These are phyloP conservation scores for Dicaeum eximium DNA, from an alignment of 2,113 vertebrate genomes.

Conservation along the genomic window DNA sequence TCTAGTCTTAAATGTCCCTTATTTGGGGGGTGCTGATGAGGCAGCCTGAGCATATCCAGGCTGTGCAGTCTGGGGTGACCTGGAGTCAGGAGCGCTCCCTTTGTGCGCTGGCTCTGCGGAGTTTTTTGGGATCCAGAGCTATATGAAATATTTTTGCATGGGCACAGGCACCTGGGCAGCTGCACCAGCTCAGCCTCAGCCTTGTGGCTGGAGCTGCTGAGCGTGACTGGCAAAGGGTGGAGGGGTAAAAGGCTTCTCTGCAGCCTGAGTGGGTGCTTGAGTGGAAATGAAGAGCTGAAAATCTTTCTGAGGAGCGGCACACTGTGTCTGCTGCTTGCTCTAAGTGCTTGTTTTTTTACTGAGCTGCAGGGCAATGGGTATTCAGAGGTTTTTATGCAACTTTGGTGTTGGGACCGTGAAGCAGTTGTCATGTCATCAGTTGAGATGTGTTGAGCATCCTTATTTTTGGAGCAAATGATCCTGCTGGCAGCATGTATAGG, in stretches of 20 bases:
- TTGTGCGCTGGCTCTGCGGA: rapidly evolving
- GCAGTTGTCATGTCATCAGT: background rate
- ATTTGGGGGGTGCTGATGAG: background rate
- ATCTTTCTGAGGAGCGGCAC: background rate
- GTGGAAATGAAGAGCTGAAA: background rate
- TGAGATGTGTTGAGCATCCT: background rate
- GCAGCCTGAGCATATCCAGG: background rate
- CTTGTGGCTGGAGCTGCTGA: background rate
- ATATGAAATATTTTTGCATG: background rate
- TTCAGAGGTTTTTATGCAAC: background rate
- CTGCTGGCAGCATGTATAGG: slow-evolving; percentile 14
- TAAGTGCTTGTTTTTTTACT: background rate
- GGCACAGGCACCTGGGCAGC: background rate
- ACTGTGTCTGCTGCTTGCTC: background rate
- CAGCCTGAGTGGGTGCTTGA: background rate
- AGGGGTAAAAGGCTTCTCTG: background rate
- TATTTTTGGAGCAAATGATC: slow-evolving; percentile 33
- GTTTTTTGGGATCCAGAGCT: background rate
- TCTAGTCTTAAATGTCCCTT: background rate
- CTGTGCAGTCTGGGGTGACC: background rate
- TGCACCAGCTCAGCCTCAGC: background rate
- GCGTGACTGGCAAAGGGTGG: background rate
- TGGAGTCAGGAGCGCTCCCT: rapidly evolving
- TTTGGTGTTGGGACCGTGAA: background rate
- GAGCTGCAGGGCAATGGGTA: background rate